A percentile compares a stretch with the other conserved stretches of the same genome.
phyloP scores from a whole-genome alignment of 2,888 invertebrate species.

The Polydrusus pterygomalis region DNA sequence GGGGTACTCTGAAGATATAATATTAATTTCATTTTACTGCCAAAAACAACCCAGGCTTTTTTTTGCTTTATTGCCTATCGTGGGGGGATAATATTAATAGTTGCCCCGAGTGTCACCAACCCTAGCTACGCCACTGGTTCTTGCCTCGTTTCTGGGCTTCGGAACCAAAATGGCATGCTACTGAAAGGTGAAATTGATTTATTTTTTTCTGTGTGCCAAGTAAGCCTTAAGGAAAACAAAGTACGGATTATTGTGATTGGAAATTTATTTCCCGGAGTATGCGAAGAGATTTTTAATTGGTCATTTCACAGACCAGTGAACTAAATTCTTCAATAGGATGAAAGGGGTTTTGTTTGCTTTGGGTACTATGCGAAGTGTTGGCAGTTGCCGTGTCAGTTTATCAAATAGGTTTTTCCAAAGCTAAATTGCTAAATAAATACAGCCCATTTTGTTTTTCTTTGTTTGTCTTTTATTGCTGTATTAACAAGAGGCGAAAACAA shows the following conservation, averaged over 20 bases:
- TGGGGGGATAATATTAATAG: no score
- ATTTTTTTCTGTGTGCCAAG: background rate
- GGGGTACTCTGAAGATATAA: no score
- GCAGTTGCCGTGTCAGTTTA: conserved; percentile 28
- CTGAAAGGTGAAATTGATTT: no score
- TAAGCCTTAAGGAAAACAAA: conserved; percentile 13
- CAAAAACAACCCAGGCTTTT: no score
- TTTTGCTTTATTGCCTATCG: no score
- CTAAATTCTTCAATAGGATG: conserved; percentile 30
- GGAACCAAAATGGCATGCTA: no score
- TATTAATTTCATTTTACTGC: no score
- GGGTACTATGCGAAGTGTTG: conserved; percentile 21
- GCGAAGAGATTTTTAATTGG: conserved; percentile 44
- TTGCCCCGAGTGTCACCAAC: no score
- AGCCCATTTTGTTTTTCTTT: background rate
- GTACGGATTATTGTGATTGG: conserved; percentile 34
- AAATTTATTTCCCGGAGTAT: conserved; percentile 39
- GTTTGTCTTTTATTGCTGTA: conserved; percentile 11
- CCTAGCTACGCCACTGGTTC: no score
- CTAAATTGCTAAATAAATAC: conserved; percentile 24
- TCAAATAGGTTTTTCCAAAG: conserved; percentile 25
- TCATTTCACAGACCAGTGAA: conserved; percentile 48
- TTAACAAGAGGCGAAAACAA: background rate
- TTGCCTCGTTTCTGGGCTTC: no score
- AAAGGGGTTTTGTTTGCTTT: conserved; percentile 37